Percentiles rank a stretch among this genome's conserved stretches.
phyloP scores from a whole-genome alignment of 23 tunicate species.

The Trididemnum clinides region DNA sequence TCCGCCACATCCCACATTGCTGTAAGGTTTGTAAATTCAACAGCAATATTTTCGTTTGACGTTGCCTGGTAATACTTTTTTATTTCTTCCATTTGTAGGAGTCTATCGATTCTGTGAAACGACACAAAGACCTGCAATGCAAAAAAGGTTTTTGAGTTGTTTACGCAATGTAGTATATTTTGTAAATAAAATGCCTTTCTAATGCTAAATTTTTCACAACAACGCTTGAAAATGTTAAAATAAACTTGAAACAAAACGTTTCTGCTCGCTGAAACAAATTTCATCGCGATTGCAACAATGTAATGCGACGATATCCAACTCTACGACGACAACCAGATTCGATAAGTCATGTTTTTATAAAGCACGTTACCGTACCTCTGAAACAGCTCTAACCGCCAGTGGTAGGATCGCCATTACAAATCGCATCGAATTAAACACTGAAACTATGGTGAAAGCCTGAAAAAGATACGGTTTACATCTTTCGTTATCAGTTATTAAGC shows the following conservation, averaged over 20 bases:
- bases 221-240: too few relatives aligned
- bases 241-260: too few relatives aligned
- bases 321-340: too few relatives aligned
- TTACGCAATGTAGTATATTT: background rate
- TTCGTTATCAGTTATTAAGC: too few relatives aligned
- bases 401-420: constrained; percentile 84
- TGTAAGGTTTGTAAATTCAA: constrained; percentile 62
- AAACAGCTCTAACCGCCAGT: constrained; percentile 75
- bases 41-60: constrained; percentile 25
- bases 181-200: too few relatives aligned
- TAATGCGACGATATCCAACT: too few relatives aligned
- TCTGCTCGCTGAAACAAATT: too few relatives aligned
- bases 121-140: constrained; percentile 77
- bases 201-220: too few relatives aligned
- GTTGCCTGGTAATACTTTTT: constrained; percentile 60
- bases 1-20: constrained; percentile 87
- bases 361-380: too few relatives aligned
- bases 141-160: background rate
- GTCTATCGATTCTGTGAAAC: constrained; percentile 71
- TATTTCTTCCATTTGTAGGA: constrained; percentile 86
- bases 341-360: too few relatives aligned
- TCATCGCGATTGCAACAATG: too few relatives aligned
- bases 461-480: background rate
- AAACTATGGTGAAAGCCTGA: constrained; percentile 82
- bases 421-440: constrained; percentile 83